phyloP scores from a whole-genome alignment of 2,888 invertebrate species.

The Carcina quercana region DNA sequence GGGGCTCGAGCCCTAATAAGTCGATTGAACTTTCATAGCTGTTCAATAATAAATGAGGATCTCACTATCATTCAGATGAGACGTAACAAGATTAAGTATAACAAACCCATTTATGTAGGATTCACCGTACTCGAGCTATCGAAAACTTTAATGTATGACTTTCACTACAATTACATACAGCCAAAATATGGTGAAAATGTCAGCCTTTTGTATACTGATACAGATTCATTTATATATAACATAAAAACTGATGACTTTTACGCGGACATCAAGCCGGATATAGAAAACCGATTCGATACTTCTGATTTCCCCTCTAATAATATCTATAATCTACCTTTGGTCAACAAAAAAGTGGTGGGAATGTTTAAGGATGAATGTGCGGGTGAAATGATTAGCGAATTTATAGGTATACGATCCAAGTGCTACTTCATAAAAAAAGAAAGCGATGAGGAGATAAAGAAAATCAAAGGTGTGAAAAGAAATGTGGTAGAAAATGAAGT shows the following conservation, averaged over 20 bases:
- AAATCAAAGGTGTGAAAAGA: not conserved
- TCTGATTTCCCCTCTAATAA: not conserved
- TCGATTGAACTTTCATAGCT: not conserved
- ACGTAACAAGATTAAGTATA: not conserved
- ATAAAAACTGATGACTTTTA: no score
- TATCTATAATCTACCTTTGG: not conserved
- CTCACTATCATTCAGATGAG: not conserved
- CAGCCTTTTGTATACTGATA: not conserved
- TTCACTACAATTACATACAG: not conserved
- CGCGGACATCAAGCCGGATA: not conserved
- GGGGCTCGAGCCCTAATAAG: constrained; percentile 19
- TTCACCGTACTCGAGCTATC: not conserved
- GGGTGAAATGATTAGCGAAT: not conserved
- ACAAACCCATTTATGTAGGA: constrained; percentile 1
- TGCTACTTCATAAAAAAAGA: not conserved
- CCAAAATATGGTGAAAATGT: not conserved
- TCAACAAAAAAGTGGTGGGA: not conserved
- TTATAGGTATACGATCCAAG: not conserved
- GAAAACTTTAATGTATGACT: constrained; percentile 3
- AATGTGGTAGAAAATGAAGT: no score
- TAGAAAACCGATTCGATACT: not conserved
- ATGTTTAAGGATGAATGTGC: not conserved
- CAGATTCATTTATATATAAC: no score
- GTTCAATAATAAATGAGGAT: no score
- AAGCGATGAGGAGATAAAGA: not conserved